Evolutionary conservation across 2,797 vertebrate species (phyloP).

Genomic region (Protonibea diacanthus): DNA sequence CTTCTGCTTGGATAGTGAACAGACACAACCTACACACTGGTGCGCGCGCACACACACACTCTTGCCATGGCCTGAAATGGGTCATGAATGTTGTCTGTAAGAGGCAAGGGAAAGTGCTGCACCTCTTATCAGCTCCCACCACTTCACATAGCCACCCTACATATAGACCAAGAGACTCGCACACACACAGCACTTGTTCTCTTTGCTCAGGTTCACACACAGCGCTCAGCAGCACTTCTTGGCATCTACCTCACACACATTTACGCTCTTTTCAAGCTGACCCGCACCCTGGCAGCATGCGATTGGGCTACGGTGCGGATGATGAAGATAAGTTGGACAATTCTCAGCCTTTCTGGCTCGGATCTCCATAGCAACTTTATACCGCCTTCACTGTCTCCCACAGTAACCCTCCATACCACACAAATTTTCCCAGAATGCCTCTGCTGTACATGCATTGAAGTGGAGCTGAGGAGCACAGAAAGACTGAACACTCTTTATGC

Average conservation of each 20-base stretch:
- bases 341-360: constrained; percentile 48
- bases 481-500: constrained; percentile 29
- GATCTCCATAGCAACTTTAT: constrained; percentile 73
- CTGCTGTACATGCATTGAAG: constrained; percentile 40
- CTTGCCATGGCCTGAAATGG: constrained; percentile 54
- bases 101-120: constrained; percentile 37
- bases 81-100: constrained; percentile 47
- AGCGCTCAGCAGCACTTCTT: constrained; percentile 53
- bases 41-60: neutral
- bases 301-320: constrained; percentile 55
- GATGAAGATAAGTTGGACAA: constrained; percentile 75
- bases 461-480: constrained; percentile 34
- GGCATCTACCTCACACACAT: constrained; percentile 55
- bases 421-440: constrained; percentile 69
- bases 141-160: constrained; percentile 53
- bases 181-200: constrained; percentile 13
- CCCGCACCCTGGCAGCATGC: constrained; percentile 53
- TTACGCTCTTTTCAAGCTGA: constrained; percentile 56
- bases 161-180: constrained; percentile 32
- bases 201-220: constrained; percentile 29
- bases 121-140: constrained; percentile 62
- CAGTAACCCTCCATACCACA: constrained; percentile 51
- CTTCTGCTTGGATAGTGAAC: neutral
- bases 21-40: neutral
- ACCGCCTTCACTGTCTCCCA: constrained; percentile 59